A percentile compares a stretch with the other conserved stretches of the same genome.
These are phyloP conservation scores for Aricia artaxerxes DNA, from an alignment of 2,888 invertebrate species.

Conservation along the genomic window DNA sequence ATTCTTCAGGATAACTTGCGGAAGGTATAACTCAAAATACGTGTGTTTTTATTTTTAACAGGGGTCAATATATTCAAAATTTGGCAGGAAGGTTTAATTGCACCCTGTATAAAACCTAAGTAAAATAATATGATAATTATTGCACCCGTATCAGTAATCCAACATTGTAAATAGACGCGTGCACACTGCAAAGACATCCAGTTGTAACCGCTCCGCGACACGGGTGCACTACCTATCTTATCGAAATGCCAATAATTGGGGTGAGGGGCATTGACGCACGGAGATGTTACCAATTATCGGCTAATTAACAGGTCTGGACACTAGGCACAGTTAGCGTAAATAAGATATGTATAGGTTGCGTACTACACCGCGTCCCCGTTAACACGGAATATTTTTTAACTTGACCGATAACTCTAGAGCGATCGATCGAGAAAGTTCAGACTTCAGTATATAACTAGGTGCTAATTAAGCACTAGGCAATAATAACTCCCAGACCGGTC, in stretches of 20 bases:
- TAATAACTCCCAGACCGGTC: too few species aligned
- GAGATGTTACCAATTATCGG: conserved; percentile 13
- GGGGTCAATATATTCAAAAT: too few species aligned
- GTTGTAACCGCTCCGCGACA: neutral
- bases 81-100: too few species aligned
- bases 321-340: neutral
- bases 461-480: too few species aligned
- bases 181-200: neutral
- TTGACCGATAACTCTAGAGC: neutral
- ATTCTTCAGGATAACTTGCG: too few species aligned
- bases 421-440: neutral
- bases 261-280: conserved; percentile 19
- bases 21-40: too few species aligned
- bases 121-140: neutral
- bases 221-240: conserved; percentile 5
- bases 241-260: conserved; percentile 3
- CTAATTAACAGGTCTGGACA: neutral
- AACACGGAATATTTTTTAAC: neutral
- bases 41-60: too few species aligned
- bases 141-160: neutral
- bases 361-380: neutral
- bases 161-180: conserved; percentile 6
- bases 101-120: too few species aligned
- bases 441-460: neutral
- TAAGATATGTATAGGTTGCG: neutral